Percentiles rank a stretch among this genome's conserved stretches.
Conservation (phyloP, 1,140 invertebrate species). For the Bombus terrestris region DNA sequence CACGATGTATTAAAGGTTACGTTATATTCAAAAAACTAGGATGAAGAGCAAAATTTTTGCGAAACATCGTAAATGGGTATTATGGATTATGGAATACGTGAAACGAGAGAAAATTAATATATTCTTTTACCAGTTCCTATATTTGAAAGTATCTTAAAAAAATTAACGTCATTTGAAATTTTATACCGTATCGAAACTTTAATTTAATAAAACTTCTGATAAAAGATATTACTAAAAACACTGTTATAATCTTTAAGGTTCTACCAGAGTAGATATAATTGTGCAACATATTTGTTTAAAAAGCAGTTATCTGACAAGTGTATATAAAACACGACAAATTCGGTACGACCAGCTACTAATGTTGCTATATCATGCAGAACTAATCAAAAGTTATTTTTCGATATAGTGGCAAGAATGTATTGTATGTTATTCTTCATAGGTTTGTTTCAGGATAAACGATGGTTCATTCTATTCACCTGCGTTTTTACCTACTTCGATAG, state of each 20-base stretch:
- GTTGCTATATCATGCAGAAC: constrained; percentile 50
- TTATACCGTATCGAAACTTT: not conserved
- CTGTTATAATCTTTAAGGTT: not conserved
- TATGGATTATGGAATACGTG: not conserved
- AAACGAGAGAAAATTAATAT: not conserved
- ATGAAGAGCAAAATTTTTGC: not conserved
- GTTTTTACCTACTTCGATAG: not conserved
- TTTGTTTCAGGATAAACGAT: constrained; percentile 66
- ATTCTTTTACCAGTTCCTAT: not conserved
- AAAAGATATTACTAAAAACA: not conserved
- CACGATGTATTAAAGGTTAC: constrained; percentile 51
- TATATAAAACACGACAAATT: constrained; percentile 44
- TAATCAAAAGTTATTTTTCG: constrained; percentile 64
- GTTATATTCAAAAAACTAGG: not conserved
- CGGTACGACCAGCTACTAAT: not conserved
- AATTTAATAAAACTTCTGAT: not conserved
- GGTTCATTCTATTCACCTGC: not conserved
- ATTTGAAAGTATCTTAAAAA: not conserved
- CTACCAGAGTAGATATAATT: not conserved
- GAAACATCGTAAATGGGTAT: not conserved
- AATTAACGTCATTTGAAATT: not conserved
- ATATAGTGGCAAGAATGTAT: constrained; percentile 65
- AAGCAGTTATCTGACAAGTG: constrained; percentile 5
- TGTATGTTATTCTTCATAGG: constrained; percentile 62
- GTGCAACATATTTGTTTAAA: not conserved